Conservation (phyloP, 2,113 vertebrate genomes). For the Corvus hawaiiensis region DNA sequence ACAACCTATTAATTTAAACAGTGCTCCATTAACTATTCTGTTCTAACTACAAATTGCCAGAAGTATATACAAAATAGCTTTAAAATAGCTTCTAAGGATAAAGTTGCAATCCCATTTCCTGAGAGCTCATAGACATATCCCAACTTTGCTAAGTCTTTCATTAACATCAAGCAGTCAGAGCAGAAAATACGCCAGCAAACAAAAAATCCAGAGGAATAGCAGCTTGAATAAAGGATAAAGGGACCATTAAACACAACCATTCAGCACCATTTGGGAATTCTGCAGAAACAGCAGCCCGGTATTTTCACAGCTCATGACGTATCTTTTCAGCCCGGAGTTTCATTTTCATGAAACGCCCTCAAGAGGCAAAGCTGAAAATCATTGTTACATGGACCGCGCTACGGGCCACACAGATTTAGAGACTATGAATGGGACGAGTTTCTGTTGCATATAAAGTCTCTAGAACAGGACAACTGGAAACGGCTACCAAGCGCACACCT, state of each 20-base stretch:
- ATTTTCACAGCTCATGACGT: slow-evolving; percentile 12
- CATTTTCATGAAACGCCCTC: slow-evolving; percentile 41
- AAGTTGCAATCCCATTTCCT: neutral
- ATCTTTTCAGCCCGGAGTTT: neutral
- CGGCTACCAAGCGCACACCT: accelerated
- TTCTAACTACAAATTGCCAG: neutral
- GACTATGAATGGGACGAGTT: neutral
- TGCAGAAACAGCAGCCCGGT: slow-evolving; percentile 14
- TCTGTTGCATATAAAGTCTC: neutral
- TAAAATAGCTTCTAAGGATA: neutral
- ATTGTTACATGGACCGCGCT: neutral
- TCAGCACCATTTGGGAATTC: slow-evolving; percentile 26
- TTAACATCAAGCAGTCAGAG: neutral
- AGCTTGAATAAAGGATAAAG: neutral
- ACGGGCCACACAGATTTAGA: neutral
- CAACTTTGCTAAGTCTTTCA: neutral
- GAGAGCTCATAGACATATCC: neutral
- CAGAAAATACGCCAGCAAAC: neutral
- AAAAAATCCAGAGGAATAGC: neutral
- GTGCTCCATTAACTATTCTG: neutral
- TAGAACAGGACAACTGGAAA: accelerated
- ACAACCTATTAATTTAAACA: neutral
- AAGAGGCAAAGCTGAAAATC: slow-evolving; percentile 12
- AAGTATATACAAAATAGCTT: neutral
- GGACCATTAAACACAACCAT: neutral